These are phyloP conservation scores for Poecile atricapillus DNA, from an alignment of 2,113 vertebrate species.

Conservation along the genomic window DNA sequence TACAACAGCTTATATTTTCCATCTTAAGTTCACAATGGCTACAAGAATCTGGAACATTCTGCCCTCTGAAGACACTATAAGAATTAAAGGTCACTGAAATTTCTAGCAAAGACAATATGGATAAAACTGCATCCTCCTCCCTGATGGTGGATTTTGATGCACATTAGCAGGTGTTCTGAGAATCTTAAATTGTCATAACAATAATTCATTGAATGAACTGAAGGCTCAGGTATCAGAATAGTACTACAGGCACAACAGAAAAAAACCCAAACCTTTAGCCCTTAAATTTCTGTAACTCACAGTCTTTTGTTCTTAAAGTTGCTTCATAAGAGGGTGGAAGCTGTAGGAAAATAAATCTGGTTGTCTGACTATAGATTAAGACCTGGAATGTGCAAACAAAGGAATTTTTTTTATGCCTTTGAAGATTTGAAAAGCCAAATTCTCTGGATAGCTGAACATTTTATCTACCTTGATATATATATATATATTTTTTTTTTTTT, in stretches of 20 bases:
- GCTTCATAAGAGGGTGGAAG: neutral
- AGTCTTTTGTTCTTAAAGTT: neutral
- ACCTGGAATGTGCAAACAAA: neutral
- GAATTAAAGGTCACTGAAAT: neutral
- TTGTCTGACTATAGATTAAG: neutral
- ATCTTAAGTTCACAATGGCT: neutral
- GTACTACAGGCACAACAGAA: neutral
- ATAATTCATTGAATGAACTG: slow-evolving; percentile 10
- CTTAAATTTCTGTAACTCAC: neutral
- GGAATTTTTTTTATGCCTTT: neutral
- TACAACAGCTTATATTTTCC: neutral
- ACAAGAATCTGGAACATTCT: neutral
- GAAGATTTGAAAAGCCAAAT: neutral
- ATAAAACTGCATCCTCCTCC: neutral
- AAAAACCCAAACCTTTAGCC: neutral
- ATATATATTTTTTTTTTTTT: neutral
- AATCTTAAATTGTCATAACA: neutral
- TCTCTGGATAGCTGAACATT: neutral
- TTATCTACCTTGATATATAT: neutral
- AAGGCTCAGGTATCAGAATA: neutral
- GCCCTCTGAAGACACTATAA: neutral
- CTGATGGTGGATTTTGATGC: neutral
- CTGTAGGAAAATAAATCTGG: neutral
- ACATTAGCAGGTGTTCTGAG: neutral
- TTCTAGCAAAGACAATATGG: neutral